Evolutionary conservation across 2,113 vertebrate species (phyloP), one percentile per base, ranked within the genome.

Genomic region (Gopherus evgoodei): DNA sequence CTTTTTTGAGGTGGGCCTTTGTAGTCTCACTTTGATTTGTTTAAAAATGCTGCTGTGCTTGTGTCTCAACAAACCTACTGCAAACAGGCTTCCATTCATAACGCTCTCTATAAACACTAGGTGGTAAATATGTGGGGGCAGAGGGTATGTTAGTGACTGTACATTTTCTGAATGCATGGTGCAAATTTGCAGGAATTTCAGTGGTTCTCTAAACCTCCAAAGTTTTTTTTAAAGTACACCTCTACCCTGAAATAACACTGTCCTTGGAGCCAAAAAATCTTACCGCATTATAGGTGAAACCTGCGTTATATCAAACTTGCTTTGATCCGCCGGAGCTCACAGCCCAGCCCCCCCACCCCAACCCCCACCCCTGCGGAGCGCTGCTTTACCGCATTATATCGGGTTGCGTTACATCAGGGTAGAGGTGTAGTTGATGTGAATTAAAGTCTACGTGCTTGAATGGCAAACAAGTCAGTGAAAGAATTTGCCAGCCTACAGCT

Each of bases 41-140:
- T 90, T 88, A 42, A 50, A 90, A 84, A 90, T 95, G 93, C 92
- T 94, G 89, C 86, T 96, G 2, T 88, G 93, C 47, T 89, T 90
- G 94, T 59, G 86, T 94, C 94, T 50, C 25, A 76, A 24, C 1
- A 62, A 62, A 62, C 62, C 59, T 85, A 12, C 69, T 65, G 84
- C 42, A 6, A 80, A 11, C 27, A 44, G 87, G 47, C 57, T 94
- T 89, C 85, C 5, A 0, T 5, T 31, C 35, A 2, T 22, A 25
- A 52, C 0, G 19, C 53, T 52, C 11, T 13, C 0, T 31, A 2
- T 53, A 44, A 94, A 35, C 87, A 87, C 87, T 81, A 12, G 14
- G 88, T 78, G 75, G 62, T n/a, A 3, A 17, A 0, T 4, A 72
- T 22, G 76, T 2, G 4, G 35, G 17, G 8, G 8, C 3, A n/a